Percentiles rank a stretch among this genome's conserved stretches.
Evolutionary conservation across 2,888 invertebrate species (phyloP).

Genomic region (Hoplodrina blanda): DNA sequence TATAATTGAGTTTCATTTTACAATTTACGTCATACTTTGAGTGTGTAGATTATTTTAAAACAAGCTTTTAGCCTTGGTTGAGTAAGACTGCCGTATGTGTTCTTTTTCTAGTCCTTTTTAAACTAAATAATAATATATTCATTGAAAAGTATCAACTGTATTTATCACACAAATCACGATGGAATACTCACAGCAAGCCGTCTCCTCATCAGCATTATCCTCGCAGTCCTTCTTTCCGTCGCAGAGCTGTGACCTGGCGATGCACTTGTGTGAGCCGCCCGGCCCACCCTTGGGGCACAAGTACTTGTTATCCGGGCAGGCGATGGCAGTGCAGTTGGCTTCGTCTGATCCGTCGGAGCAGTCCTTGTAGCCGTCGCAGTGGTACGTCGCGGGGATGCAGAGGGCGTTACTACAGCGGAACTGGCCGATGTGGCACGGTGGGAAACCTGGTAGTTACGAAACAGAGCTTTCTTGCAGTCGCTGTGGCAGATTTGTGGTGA

Average conservation of each 20-base stretch:
- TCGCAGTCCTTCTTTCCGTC: constrained; percentile 97
- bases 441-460: constrained; percentile 93
- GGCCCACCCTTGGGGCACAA: constrained; percentile 94
- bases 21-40: neutral
- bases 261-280: constrained; percentile 95
- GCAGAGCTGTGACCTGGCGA: constrained; percentile 96
- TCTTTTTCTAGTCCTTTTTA: no score
- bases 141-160: neutral
- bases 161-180: neutral
- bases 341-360: constrained; percentile 98
- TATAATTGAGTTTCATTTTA: constrained; percentile 29
- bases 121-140: neutral
- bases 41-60: neutral
- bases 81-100: no score
- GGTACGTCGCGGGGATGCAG: constrained; percentile 97
- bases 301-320: constrained; percentile 97
- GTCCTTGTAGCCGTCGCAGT: constrained; percentile 96
- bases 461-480: neutral
- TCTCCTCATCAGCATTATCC: constrained; percentile 97
- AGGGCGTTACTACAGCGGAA: constrained; percentile 98
- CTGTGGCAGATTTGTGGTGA: neutral
- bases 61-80: no score
- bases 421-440: constrained; percentile 96
- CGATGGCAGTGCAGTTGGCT: constrained; percentile 95
- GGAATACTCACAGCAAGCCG: constrained; percentile 95